Evolutionary conservation across 2,888 invertebrate genomes (phyloP).

Genomic region (Melangyna quadrimaculata): DNA sequence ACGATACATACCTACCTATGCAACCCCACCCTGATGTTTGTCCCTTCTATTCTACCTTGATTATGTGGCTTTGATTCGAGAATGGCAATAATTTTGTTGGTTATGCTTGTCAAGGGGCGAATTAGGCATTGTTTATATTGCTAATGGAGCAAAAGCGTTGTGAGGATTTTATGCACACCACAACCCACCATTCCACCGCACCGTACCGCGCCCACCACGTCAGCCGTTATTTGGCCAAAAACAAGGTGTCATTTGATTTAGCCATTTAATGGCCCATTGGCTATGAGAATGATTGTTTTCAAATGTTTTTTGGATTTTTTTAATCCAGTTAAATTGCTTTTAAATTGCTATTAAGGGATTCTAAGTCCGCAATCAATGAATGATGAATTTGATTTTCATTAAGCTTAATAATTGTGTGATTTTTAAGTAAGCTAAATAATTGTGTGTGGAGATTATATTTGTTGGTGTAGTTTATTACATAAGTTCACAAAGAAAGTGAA

Average conservation of each 20-base stretch:
- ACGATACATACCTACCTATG: background rate
- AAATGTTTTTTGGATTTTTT: background rate
- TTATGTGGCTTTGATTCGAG: conserved; percentile 33
- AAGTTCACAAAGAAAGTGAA: no score
- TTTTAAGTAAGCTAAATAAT: no score
- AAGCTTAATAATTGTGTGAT: no score
- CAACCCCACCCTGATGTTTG: background rate
- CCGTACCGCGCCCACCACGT: no score
- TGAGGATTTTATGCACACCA: conserved; percentile 20
- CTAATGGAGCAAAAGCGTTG: conserved; percentile 67
- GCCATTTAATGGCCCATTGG: conserved; percentile 30
- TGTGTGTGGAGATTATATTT: no score
- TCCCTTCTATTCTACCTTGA: background rate
- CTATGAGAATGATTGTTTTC: conserved; percentile 29
- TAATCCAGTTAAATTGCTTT: conserved; percentile 4
- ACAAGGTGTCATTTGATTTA: conserved; percentile 44
- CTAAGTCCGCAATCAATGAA: background rate
- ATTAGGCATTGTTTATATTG: conserved; percentile 62
- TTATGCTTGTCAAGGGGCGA: conserved; percentile 62
- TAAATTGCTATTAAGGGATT: conserved; percentile 8
- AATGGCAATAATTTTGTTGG: conserved; percentile 54
- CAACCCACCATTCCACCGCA: no score
- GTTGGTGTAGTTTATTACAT: no score
- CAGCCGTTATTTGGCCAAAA: background rate
- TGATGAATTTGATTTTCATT: background rate